Conservation (phyloP, 92 coral and sea anemone genomes). For the Actinernus sp. region DNA sequence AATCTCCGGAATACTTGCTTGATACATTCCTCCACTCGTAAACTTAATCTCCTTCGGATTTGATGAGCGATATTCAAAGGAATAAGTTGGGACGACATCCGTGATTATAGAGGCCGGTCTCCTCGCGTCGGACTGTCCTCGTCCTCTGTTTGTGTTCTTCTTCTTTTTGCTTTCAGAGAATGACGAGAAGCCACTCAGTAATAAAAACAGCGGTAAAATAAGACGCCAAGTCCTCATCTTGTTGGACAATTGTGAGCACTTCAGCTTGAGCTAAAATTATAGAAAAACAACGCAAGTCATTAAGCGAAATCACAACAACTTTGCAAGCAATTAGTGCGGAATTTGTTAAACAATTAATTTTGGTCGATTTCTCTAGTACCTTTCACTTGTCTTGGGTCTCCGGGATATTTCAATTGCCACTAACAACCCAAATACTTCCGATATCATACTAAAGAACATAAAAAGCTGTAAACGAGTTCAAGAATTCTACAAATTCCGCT, state of each 20-base stretch:
- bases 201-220: slow-evolving; percentile 21
- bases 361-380: slow-evolving; percentile 14
- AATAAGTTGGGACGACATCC: slow-evolving; percentile 76
- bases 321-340: slow-evolving; percentile 70
- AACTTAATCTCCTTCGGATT: slow-evolving; percentile 82
- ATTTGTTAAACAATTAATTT: slow-evolving; percentile 77
- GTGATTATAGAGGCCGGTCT: slow-evolving; percentile 67
- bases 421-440: slow-evolving; percentile 16
- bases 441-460: slow-evolving; percentile 17
- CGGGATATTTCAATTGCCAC: slow-evolving; percentile 20
- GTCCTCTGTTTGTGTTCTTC: slow-evolving; percentile 15
- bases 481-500: slow-evolving; percentile 25
- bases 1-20: slow-evolving; percentile 75
- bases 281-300: slow-evolving; percentile 58
- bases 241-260: slow-evolving; percentile 24
- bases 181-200: slow-evolving; percentile 32
- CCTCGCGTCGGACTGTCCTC: slow-evolving; percentile 45
- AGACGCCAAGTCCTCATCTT: slow-evolving; percentile 36
- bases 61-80: slow-evolving; percentile 78
- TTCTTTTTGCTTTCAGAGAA: slow-evolving; percentile 43
- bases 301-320: slow-evolving; percentile 76
- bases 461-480: background rate
- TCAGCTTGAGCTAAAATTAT: slow-evolving; percentile 65
- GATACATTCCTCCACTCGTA: slow-evolving; percentile 93
- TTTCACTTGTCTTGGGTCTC: slow-evolving; percentile 19